Base-by-base conservation (phyloP, 2,888 invertebrate species). In the Hyposoter dolosus region DNA sequence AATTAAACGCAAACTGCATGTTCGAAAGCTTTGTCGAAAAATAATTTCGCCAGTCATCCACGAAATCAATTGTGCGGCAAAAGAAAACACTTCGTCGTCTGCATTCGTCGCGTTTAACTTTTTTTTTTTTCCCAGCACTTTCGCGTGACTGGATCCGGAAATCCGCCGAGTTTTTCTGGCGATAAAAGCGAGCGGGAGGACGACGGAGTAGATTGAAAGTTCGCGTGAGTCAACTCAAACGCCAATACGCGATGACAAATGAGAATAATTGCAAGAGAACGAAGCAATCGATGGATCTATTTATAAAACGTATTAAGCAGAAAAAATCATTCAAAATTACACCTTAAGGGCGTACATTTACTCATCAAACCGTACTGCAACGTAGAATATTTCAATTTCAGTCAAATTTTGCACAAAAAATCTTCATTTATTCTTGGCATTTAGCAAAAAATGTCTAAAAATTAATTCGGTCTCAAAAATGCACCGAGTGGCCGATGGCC, bases 171-270 rank as follows among this genome's bases (percentile, higher is more conserved):
- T 53, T 17, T 72, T 53, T 19, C 3, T 43, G n/a, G 23, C 23
- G 1, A 68, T 45, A 19, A 40, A 45, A 68, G 45, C 19, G 12
- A 45, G 68, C 23, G 12, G 15, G 45, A 68, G 6, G 15, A 5
- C 15, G 45, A 40, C 32, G 43, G 45, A 40, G 19, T 28, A 53
- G 79, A 82, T 75, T 75, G 82, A 71, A 82, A 85, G 65, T 75
- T 85, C 75, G 79, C 79, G 79, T 79, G 85, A 71, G 32, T 28
- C 32, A 35, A 65, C 35, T 35, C 28, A 28, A 65, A 23, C 28
- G 40, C 69, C 68, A 63, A 35, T 43, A 71, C 19, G 28, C 78
- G 74, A 28, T 60, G 82, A 75, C 53, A 66, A 79, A 82, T 79
- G 65, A 40, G 28, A 28, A 28, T 60, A 60, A 60, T 60, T 60